phyloP scores from a whole-genome alignment of 2,888 invertebrate species.

The Aphidius colemani region DNA sequence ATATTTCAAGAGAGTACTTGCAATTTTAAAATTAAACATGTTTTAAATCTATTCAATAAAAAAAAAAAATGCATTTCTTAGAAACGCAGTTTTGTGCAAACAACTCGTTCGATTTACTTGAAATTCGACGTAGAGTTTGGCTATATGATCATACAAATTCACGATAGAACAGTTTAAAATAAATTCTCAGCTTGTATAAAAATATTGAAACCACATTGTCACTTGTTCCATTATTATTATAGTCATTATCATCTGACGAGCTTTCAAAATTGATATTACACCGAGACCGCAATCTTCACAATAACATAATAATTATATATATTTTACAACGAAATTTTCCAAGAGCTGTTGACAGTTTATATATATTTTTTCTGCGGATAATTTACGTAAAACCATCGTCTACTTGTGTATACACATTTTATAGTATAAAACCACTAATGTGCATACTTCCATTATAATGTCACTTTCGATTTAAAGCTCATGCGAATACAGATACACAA shows the following conservation, averaged over 20 bases:
- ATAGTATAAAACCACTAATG: slow-evolving; percentile 50
- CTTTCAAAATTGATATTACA: not conserved
- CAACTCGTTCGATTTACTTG: too few relatives aligned
- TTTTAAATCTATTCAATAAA: too few relatives aligned
- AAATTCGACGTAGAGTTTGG: too few relatives aligned
- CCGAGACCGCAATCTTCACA: not conserved
- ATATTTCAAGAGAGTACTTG: too few relatives aligned
- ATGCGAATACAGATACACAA: not conserved
- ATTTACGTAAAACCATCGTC: too few relatives aligned
- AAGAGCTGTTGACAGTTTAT: slow-evolving; percentile 30
- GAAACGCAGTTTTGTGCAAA: too few relatives aligned
- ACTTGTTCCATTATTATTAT: not conserved
- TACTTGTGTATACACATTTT: slow-evolving; percentile 10
- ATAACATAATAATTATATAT: slow-evolving; percentile 6
- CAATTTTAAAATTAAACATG: too few relatives aligned
- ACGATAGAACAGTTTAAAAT: too few relatives aligned
- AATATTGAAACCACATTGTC: not conserved
- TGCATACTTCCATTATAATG: slow-evolving; percentile 51
- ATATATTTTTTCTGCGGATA: too few relatives aligned
- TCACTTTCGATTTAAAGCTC: slow-evolving; percentile 54
- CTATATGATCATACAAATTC: too few relatives aligned
- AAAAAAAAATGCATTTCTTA: too few relatives aligned
- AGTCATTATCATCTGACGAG: not conserved
- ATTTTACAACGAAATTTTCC: slow-evolving; percentile 18
- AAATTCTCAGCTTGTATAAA: too few relatives aligned